Base-by-base conservation (phyloP, 2,797 vertebrate genomes). In the Takifugu rubripes region DNA sequence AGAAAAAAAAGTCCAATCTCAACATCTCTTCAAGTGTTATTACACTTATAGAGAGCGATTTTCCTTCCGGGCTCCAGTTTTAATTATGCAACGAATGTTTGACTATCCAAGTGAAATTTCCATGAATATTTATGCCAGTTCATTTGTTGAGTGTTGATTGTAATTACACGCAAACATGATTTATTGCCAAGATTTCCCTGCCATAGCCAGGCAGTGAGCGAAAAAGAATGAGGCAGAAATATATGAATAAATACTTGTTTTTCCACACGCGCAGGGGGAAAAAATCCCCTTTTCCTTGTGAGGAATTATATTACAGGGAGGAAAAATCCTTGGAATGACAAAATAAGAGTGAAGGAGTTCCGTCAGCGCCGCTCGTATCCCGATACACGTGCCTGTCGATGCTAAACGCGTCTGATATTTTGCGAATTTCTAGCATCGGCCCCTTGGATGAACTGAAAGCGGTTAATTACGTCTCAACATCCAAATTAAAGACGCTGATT, bases 91-190 rank as follows among this genome's bases (percentile, higher is more conserved):
- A 87, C 86, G 87, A 90, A 87, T 89, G 88, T 91, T 91, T 88
- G 87, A 85, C 85, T 87, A 88, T 89, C 81, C 81, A 87, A 90
- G 88, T 87, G 81, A 89, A 88, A 79, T 88, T 85, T 84, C 63
- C 79, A 90, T 90, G 82, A 91, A 91, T 90, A 91, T 90, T 90
- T 87, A 90, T 91, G 84, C 81, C 72, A 78, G 85, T 89, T 89
- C 70, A 87, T 91, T 90, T 88, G 88, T 88, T 79, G 80, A 87
- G 87, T 90, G 85, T 90, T 91, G 86, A 90, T 91, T 90, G 84
- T 91, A 92, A 92, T 90, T 92, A 90, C 86, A 91, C 84, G 86
- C 81, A 91, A 86, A 88, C 84, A 89, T 84, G 81, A 92, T 90
- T 91, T 90, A 89, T 90, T 87, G 86, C 85, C 85, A 85, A 88